Conservation (phyloP, 1,140 invertebrate species). For the Drosophila guanche region DNA sequence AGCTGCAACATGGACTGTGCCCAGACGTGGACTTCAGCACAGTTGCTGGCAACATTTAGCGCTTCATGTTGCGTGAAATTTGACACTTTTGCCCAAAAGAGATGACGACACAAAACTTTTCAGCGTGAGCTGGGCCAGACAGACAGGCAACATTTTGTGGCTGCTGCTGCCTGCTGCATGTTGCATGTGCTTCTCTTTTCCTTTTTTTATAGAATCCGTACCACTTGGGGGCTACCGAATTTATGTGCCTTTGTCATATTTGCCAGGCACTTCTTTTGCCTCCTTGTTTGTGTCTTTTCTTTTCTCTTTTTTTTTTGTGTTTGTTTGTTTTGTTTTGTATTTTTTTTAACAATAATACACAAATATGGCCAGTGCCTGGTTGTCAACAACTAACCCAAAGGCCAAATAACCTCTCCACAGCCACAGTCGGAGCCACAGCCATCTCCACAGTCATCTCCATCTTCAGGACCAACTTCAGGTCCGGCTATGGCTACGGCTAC, state of each 20-base stretch:
- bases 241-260: constrained; percentile 81
- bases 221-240: constrained; percentile 66
- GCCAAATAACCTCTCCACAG: constrained; percentile 44
- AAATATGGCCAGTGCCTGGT: constrained; percentile 77
- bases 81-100: constrained; percentile 65
- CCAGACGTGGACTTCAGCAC: constrained; percentile 9
- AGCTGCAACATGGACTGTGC: constrained; percentile 13
- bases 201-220: constrained; percentile 33
- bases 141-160: constrained; percentile 63
- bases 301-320: constrained; percentile 28
- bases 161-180: constrained; percentile 13
- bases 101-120: constrained; percentile 72
- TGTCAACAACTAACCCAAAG: constrained; percentile 71
- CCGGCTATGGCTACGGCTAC: constrained; percentile 4
- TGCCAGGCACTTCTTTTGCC: constrained; percentile 52
- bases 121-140: constrained; percentile 52
- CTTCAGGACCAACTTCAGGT: constrained; percentile 18
- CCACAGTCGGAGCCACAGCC: not conserved
- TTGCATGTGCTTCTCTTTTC: constrained; percentile 45
- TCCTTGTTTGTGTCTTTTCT: constrained; percentile 13
- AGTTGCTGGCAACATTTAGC: constrained; percentile 78
- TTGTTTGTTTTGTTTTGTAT: constrained; percentile 30
- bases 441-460: constrained; percentile 8
- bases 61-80: constrained; percentile 81
- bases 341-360: constrained; percentile 72